Base-by-base conservation (phyloP, 2,113 vertebrate genomes). In the Speoplatyrhinus poulsoni region DNA sequence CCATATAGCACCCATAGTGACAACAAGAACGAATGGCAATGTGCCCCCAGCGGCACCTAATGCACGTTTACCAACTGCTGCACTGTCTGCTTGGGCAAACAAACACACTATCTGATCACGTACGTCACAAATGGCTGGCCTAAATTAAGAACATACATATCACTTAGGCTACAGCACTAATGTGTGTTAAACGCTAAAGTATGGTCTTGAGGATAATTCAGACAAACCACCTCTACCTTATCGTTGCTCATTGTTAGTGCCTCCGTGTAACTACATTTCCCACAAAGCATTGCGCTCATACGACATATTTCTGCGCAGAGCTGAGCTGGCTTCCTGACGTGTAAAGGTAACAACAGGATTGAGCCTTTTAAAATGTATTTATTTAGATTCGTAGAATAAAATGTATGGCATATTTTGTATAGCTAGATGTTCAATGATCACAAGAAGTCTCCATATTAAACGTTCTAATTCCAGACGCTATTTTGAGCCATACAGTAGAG, bases 321-420 rank as follows among this genome's bases (percentile, higher is more conserved):
- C 80, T 90, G 90, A 91, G 83, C 67, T 90, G 90, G 83, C 88
- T 52, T 75, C 81, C 7, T 56, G 49, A 74, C 84, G 88, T 87
- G 82, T 75, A 81, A 67, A 79, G 88, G 87, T 83, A 79, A 81
- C 65, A 78, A 26, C n/a, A 6, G 48, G 15, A 60, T 63, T 70
- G 56, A 17, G 50, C 46, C 9, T 11, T 59, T 4, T 56, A 12
- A n/a, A 55, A 3, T 48, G 9, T 0, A 32, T 60, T 16, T 3
- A 64, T 64, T 11, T 0, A 17, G 56, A 33, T 48, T 26, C 26
- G 26, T 26, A 26, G 0, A 5, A 6, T 7, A 41, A 41, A 41
- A 41, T 41, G 36, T 41, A 41, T 41, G 36, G 7, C 4, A 41
- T 41, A 41, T 41, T 41, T 41, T 41, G 36, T 6, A 8, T 41